Evolutionary conservation across 2,113 vertebrate genomes (phyloP).

Genomic region (Vidua chalybeata): DNA sequence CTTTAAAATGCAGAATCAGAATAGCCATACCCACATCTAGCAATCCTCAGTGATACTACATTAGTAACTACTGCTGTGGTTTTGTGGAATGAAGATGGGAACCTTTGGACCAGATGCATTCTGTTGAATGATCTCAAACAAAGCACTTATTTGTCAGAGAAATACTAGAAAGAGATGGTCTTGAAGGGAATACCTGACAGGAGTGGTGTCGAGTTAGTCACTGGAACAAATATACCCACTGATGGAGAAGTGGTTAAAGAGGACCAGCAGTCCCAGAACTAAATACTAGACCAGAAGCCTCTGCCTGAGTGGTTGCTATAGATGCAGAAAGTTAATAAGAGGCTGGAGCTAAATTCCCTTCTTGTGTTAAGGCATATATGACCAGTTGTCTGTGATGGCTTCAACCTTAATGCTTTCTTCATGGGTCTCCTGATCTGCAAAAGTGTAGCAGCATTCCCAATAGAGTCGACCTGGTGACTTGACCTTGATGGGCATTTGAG

Average conservation of each 20-base stretch:
- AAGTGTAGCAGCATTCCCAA: not conserved
- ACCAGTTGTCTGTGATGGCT: not conserved
- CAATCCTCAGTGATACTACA: not conserved
- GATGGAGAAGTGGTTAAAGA: not conserved
- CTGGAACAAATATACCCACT: not conserved
- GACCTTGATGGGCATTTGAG: not conserved
- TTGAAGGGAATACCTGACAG: not conserved
- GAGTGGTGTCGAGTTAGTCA: not conserved
- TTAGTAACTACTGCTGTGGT: not conserved
- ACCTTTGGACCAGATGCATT: not conserved
- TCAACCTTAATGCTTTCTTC: not conserved
- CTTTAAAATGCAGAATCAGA: not conserved
- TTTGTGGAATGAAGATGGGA: not conserved
- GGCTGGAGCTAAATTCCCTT: not conserved
- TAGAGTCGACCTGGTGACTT: not conserved
- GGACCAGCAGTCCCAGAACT: not conserved
- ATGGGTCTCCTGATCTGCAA: not conserved
- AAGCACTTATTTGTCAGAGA: not conserved
- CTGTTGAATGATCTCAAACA: not conserved
- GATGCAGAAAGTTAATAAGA: not conserved
- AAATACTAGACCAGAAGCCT: not conserved
- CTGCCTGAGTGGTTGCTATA: not conserved
- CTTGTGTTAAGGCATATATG: not conserved
- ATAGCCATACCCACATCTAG: not conserved
- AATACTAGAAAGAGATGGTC: not conserved